These are phyloP conservation scores for Connochaetes taurinus DNA, from an alignment of 2,113 vertebrate genomes.

Conservation along the genomic window DNA sequence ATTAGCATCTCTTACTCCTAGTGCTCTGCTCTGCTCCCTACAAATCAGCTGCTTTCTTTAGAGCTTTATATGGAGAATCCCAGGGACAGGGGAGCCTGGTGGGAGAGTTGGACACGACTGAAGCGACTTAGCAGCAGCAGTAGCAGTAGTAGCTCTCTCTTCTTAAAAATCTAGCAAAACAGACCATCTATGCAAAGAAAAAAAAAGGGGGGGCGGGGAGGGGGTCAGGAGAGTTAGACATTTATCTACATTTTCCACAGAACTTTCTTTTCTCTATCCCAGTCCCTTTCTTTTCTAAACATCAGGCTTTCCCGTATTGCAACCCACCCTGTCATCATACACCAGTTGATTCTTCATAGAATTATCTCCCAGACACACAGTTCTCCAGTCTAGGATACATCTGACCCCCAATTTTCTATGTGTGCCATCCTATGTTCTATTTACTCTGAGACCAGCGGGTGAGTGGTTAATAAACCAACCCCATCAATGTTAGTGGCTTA, in stretches of 20 bases:
- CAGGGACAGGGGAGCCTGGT: no score
- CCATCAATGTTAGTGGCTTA: not conserved
- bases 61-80: not conserved
- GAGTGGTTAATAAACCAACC: not conserved
- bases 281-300: not conserved
- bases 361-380: not conserved
- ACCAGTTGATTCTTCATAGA: not conserved
- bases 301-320: not conserved
- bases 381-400: not conserved
- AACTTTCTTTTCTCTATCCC: not conserved
- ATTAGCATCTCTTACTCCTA: not conserved
- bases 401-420: not conserved
- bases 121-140: no score
- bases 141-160: not conserved
- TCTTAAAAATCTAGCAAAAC: not conserved
- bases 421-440: not conserved
- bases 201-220: not conserved
- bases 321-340: fast-evolving
- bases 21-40: not conserved
- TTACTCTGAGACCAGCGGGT: not conserved
- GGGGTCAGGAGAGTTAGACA: fast-evolving
- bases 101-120: no score
- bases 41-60: not conserved
- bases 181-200: not conserved
- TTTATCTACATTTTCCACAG: not conserved